Evolutionary conservation across 1,140 invertebrate genomes (phyloP).

Genomic region (Trissolcus basalis): DNA sequence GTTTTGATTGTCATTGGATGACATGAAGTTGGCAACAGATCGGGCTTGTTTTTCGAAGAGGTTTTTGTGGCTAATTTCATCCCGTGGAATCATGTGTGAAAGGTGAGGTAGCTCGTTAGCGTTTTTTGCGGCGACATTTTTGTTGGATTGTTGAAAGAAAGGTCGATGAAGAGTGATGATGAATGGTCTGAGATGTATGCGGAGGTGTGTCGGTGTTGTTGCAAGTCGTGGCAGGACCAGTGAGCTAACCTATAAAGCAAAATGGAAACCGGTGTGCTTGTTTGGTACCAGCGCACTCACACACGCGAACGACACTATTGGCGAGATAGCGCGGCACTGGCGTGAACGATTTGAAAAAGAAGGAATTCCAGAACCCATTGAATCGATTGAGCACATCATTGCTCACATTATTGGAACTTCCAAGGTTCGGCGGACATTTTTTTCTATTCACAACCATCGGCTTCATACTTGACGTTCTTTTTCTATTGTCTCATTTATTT

Average conservation of each 20-base stretch:
- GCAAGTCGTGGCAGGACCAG: constrained; percentile 9
- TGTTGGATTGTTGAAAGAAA: too few species aligned
- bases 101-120: background rate
- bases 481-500: constrained; percentile 6
- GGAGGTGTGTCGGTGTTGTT: constrained; percentile 10
- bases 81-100: too few species aligned
- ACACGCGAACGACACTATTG: constrained; percentile 32
- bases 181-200: constrained; percentile 26
- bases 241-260: constrained; percentile 6
- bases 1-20: too few species aligned
- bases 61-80: too few species aligned
- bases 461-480: too few species aligned
- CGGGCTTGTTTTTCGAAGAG: too few species aligned
- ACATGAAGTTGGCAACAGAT: too few species aligned
- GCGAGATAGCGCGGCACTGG: constrained; percentile 56
- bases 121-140: background rate
- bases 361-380: constrained; percentile 66
- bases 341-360: constrained; percentile 65
- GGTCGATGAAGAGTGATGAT: constrained; percentile 4
- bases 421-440: constrained; percentile 61
- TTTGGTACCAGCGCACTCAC: constrained; percentile 18
- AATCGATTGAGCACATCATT: constrained; percentile 72
- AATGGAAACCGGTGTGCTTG: constrained; percentile 15
- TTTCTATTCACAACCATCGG: too few species aligned
- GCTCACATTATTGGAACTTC: constrained; percentile 67